A percentile compares a stretch with the other conserved stretches of the same genome.
Evolutionary conservation across 1,140 invertebrate species (phyloP).

Genomic region (Aporrectodea caliginosa): DNA sequence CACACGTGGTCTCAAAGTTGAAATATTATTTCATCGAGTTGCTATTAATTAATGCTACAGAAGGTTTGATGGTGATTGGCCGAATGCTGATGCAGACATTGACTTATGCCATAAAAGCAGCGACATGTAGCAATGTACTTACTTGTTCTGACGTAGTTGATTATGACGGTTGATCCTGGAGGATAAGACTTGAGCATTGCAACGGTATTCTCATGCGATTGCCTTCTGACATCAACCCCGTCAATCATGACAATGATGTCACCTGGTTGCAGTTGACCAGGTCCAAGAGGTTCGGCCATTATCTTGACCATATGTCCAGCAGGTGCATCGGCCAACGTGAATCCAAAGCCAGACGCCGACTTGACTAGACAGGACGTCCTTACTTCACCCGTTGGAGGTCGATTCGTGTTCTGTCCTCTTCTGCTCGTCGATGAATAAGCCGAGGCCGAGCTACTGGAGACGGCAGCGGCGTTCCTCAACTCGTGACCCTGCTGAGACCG

Average conservation of each 20-base stretch:
- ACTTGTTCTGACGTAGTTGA: neutral
- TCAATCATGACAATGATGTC: neutral
- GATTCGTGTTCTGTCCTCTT: too few relatives aligned
- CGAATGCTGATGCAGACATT: too few relatives aligned
- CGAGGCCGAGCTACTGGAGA: too few relatives aligned
- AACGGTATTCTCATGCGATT: neutral
- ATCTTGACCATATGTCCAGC: neutral
- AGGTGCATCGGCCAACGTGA: neutral
- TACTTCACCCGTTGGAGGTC: neutral
- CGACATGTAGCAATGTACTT: too few relatives aligned
- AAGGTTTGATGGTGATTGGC: too few relatives aligned
- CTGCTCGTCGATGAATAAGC: too few relatives aligned
- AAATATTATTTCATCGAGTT: too few relatives aligned
- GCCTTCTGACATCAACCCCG: neutral
- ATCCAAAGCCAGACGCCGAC: neutral
- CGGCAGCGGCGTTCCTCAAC: too few relatives aligned
- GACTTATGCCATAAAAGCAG: too few relatives aligned
- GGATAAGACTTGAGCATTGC: neutral
- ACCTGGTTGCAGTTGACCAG: neutral
- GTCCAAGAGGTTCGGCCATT: neutral
- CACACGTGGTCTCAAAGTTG: too few relatives aligned
- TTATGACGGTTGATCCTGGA: neutral
- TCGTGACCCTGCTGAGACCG: too few relatives aligned
- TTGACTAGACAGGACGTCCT: neutral
- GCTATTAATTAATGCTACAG: too few relatives aligned